Evolutionary conservation across 1,140 invertebrate genomes (phyloP).

Genomic region (Drosophila subobscura): DNA sequence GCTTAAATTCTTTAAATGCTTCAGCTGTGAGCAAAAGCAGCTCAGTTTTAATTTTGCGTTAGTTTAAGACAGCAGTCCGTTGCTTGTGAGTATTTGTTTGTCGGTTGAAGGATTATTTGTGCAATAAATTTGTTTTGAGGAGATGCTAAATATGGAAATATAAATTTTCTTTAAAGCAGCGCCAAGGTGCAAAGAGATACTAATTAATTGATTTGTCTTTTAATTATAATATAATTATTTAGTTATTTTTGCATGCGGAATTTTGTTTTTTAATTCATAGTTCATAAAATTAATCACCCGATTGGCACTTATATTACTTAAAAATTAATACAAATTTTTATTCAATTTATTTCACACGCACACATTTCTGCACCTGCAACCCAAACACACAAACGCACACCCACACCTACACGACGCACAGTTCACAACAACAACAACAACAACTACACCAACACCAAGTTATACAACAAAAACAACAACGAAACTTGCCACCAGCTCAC

Average conservation of each 20-base stretch:
- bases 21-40: no score
- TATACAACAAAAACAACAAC: slow-evolving; percentile 34
- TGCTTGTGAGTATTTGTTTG: no score
- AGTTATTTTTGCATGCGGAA: slow-evolving; percentile 34
- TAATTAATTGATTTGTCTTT: slow-evolving; percentile 21
- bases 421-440: slow-evolving; percentile 45
- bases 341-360: slow-evolving; percentile 62
- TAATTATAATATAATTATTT: background rate
- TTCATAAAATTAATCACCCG: background rate
- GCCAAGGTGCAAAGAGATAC: no score
- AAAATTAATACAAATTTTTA: slow-evolving; percentile 62
- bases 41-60: no score
- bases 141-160: no score
- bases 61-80: no score
- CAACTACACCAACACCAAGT: slow-evolving; percentile 43
- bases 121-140: no score
- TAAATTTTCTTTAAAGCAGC: background rate
- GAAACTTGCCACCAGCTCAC: slow-evolving; percentile 40
- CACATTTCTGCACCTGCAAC: slow-evolving; percentile 37
- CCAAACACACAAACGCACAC: slow-evolving; percentile 35
- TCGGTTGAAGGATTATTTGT: no score
- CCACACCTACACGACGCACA: slow-evolving; percentile 34
- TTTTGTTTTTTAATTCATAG: slow-evolving; percentile 14
- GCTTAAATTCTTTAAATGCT: no score
- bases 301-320: slow-evolving; percentile 28